A percentile compares a stretch with the other conserved stretches of the same genome.
These are phyloP conservation scores for Crematogaster levior DNA, from an alignment of 2,888 invertebrate genomes.

Conservation along the genomic window DNA sequence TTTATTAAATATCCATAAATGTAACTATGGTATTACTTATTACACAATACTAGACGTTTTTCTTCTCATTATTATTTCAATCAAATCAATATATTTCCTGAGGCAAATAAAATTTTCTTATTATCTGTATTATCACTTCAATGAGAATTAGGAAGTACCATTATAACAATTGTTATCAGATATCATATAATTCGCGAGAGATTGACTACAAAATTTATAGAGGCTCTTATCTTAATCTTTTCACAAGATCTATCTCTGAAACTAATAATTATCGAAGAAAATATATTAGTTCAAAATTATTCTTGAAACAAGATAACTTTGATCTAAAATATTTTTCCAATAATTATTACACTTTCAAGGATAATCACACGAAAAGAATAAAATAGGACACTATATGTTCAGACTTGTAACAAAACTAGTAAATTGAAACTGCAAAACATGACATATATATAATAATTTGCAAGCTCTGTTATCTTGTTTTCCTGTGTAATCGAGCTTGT, in stretches of 20 bases:
- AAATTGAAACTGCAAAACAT: constrained; percentile 15
- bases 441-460: constrained; percentile 7
- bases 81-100: constrained; percentile 13
- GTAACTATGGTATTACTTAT: background rate
- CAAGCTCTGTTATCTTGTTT: constrained; percentile 30
- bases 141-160: background rate
- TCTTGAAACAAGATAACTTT: background rate
- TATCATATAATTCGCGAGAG: background rate
- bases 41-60: background rate
- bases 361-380: background rate
- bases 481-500: constrained; percentile 34
- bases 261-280: background rate
- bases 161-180: background rate
- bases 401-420: constrained; percentile 12
- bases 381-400: background rate
- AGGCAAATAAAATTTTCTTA: constrained; percentile 14
- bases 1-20: constrained; percentile 35
- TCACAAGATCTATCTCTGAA: background rate
- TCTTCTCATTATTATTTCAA: constrained; percentile 4
- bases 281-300: background rate
- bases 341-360: background rate
- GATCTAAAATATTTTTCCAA: background rate
- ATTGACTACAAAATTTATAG: background rate
- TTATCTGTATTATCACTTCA: background rate
- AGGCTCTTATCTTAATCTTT: background rate